These are phyloP conservation scores for Okapia johnstoni DNA, from an alignment of 2,113 vertebrate genomes.

Conservation along the genomic window DNA sequence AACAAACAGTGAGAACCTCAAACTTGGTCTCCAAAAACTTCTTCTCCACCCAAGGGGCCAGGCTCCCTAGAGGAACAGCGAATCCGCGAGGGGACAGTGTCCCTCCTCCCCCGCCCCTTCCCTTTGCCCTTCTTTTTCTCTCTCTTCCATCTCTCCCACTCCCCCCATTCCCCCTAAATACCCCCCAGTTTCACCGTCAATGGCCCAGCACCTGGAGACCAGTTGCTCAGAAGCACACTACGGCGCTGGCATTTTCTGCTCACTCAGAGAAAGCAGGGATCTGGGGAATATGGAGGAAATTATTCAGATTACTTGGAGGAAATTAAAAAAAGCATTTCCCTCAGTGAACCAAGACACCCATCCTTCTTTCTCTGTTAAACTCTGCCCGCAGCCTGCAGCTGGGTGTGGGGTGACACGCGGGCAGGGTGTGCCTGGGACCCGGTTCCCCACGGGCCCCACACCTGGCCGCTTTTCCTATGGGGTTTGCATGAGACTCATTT, in stretches of 20 bases:
- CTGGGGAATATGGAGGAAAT: not conserved
- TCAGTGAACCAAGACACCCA: not conserved
- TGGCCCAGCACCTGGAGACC: too few species aligned
- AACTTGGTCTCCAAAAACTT: not conserved
- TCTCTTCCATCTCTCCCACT: not conserved
- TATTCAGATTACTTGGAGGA: not conserved
- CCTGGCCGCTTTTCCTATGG: not conserved
- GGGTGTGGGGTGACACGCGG: not conserved
- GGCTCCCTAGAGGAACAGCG: not conserved
- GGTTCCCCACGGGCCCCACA: rapidly evolving
- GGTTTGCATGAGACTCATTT: not conserved
- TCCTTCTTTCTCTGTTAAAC: not conserved
- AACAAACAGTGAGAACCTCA: not conserved
- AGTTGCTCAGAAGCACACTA: not conserved
- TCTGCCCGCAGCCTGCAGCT: not conserved
- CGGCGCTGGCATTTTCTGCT: too few species aligned
- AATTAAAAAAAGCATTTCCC: not conserved
- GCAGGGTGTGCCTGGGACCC: rapidly evolving
- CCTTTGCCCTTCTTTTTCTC: rapidly evolving
- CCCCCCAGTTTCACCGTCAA: not conserved
- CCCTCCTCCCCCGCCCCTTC: not conserved
- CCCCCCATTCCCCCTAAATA: rapidly evolving
- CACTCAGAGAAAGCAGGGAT: too few species aligned
- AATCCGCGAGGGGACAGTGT: rapidly evolving
- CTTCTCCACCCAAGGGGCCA: not conserved